These are phyloP conservation scores for Hemibagrus guttatus DNA, from an alignment of 2,797 vertebrate species.

Conservation along the genomic window DNA sequence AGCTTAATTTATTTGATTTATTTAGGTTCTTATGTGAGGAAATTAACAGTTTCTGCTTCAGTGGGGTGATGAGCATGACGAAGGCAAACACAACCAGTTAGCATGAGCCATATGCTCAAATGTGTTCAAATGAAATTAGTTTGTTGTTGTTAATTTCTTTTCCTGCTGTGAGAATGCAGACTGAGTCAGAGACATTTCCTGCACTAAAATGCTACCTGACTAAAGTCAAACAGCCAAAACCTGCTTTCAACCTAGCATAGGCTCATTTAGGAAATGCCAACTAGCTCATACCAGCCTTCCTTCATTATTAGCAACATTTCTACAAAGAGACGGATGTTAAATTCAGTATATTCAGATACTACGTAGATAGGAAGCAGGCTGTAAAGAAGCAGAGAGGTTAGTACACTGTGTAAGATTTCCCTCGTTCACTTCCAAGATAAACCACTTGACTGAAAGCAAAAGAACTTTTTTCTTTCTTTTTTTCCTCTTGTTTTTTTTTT, in stretches of 20 bases:
- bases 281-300: neutral
- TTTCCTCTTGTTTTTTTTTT: slow-evolving; percentile 9
- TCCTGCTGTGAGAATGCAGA: neutral
- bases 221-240: neutral
- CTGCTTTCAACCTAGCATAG: neutral
- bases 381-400: slow-evolving; percentile 2
- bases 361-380: neutral
- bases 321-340: neutral
- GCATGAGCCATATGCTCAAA: neutral
- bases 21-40: neutral
- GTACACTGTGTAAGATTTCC: neutral
- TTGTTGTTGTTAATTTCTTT: neutral
- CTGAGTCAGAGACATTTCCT: neutral
- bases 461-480: slow-evolving; percentile 4
- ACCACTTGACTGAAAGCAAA: slow-evolving; percentile 11
- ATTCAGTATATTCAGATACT: neutral
- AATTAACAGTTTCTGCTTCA: neutral
- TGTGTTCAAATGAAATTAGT: neutral
- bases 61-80: neutral
- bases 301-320: slow-evolving; percentile 1
- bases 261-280: neutral
- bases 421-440: slow-evolving; percentile 8
- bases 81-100: neutral
- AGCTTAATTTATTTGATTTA: neutral
- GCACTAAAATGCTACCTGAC: neutral